Percentiles rank a stretch among this genome's conserved stretches.
These are phyloP conservation scores for Lepidonotus clava DNA, from an alignment of 2,888 invertebrate genomes.

Conservation along the genomic window DNA sequence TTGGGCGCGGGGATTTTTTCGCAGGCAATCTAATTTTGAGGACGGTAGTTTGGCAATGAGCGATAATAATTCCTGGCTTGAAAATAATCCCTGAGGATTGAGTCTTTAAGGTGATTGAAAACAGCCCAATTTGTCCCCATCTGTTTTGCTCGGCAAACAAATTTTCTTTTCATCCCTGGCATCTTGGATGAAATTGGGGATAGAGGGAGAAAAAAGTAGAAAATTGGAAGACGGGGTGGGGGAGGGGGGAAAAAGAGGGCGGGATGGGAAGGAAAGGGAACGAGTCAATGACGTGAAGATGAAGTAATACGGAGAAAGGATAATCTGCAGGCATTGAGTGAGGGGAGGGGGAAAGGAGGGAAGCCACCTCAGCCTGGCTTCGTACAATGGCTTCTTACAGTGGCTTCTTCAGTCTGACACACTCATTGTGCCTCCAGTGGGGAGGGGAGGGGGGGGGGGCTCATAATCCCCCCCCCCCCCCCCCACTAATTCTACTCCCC, in stretches of 20 bases:
- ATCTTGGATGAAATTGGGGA: constrained; percentile 33
- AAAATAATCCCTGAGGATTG: constrained; percentile 51
- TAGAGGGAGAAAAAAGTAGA: not conserved
- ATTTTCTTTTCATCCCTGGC: constrained; percentile 42
- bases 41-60: constrained; percentile 34
- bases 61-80: constrained; percentile 51
- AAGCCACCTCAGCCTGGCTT: not conserved
- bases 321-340: constrained; percentile 5
- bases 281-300: constrained; percentile 23
- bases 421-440: not conserved
- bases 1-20: constrained; percentile 29
- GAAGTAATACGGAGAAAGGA: constrained; percentile 33
- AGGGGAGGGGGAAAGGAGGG: not conserved
- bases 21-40: constrained; percentile 51
- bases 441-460: not conserved
- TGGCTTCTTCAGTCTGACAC: too few relatives aligned
- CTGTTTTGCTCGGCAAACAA: constrained; percentile 52
- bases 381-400: too few relatives aligned
- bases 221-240: not conserved
- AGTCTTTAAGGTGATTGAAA: constrained; percentile 52
- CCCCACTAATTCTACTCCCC: too few relatives aligned
- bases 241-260: not conserved
- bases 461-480: not conserved
- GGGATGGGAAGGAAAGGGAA: constrained; percentile 1
- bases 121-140: constrained; percentile 48